These are phyloP conservation scores for Mionectes macconnelli DNA, from an alignment of 2,113 vertebrate genomes.

Conservation along the genomic window DNA sequence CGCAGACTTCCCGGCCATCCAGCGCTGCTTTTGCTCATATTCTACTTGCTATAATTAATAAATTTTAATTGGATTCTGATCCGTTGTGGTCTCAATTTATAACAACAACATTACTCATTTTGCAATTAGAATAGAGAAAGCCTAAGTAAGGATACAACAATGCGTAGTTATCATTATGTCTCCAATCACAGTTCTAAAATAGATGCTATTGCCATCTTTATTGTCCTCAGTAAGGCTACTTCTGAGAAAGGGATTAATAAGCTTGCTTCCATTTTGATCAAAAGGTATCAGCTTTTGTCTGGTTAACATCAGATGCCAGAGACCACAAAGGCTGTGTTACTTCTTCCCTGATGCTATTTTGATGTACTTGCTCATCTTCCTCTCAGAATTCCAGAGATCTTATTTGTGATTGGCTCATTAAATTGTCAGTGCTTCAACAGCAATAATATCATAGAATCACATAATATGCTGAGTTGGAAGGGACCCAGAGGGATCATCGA, in stretches of 20 bases:
- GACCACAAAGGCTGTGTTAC: background rate
- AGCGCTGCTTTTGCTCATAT: too few relatives aligned
- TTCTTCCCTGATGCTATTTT: background rate
- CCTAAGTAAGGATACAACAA: background rate
- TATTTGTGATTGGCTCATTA: background rate
- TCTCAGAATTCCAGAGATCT: background rate
- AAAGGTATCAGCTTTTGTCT: background rate
- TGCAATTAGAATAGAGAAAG: background rate
- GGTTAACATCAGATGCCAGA: background rate
- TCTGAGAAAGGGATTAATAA: background rate
- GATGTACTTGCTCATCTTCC: background rate
- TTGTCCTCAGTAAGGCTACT: background rate
- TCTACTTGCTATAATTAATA: too few relatives aligned
- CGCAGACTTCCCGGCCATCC: too few relatives aligned
- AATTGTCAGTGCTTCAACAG: background rate
- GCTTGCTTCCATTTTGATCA: background rate
- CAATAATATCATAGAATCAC: background rate
- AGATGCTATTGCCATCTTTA: background rate
- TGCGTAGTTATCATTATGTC: background rate
- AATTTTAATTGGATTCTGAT: too few relatives aligned
- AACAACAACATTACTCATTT: background rate
- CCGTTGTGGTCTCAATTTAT: too few relatives aligned
- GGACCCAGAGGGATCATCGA: too few relatives aligned
- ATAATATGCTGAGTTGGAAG: too few relatives aligned
- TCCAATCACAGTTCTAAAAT: background rate